phyloP scores from a whole-genome alignment of 1,140 invertebrate species.

The Magallana ariakensis region DNA sequence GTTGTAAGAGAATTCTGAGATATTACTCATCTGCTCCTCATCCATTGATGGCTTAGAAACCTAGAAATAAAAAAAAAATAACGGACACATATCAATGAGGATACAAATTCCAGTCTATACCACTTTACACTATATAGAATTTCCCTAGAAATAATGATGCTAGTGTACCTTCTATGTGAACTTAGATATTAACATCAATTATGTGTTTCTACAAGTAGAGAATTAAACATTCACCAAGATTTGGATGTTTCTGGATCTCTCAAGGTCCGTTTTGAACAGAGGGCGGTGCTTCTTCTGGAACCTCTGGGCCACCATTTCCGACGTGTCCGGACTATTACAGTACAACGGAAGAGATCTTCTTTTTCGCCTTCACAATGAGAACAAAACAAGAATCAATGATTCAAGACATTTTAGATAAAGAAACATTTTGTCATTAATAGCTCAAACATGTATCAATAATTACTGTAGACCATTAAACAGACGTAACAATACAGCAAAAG shows the following conservation, averaged over 20 bases:
- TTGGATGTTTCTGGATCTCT: not conserved
- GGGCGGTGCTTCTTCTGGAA: constrained; percentile 7
- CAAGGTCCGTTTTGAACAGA: not conserved
- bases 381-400: no score
- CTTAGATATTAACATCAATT: no score
- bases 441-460: no score
- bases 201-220: no score
- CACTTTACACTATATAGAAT: not conserved
- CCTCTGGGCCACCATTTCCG: not conserved
- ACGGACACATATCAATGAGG: not conserved
- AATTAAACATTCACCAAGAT: not conserved
- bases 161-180: no score
- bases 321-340: not conserved
- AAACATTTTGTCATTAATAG: no score
- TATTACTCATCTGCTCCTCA: not conserved
- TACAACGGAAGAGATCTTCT: not conserved
- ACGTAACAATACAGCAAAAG: no score
- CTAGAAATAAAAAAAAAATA: not conserved
- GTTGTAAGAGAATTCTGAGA: not conserved
- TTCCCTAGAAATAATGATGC: not conserved
- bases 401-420: no score
- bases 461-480: no score
- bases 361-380: not conserved
- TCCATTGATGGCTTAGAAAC: not conserved
- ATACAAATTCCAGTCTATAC: not conserved